Conservation (phyloP, 2,113 vertebrate species). For the Larimichthys crocea region DNA sequence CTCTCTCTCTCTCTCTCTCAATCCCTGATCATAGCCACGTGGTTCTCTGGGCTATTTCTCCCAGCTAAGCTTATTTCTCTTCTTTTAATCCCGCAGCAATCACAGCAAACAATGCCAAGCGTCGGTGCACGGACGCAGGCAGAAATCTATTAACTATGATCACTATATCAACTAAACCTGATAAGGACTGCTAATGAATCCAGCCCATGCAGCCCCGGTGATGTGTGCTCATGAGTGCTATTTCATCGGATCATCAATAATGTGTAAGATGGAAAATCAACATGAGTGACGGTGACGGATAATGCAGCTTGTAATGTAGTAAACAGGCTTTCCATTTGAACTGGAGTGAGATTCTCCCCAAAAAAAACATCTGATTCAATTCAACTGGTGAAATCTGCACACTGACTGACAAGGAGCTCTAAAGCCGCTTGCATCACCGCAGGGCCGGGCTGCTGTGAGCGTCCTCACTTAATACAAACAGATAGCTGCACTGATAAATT, state of each 20-base stretch:
- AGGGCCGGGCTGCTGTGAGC: not conserved
- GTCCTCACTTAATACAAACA: constrained; percentile 21
- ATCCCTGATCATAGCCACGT: constrained; percentile 76
- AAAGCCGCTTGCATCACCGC: constrained; percentile 24
- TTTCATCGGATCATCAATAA: constrained; percentile 72
- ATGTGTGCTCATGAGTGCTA: constrained; percentile 21
- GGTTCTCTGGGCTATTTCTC: constrained; percentile 74
- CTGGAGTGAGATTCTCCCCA: constrained; percentile 14
- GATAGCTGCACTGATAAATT: constrained; percentile 42
- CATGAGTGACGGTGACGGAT: constrained; percentile 50
- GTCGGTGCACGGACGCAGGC: constrained; percentile 40
- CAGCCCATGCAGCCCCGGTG: constrained; percentile 25
- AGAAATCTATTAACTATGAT: constrained; percentile 78
- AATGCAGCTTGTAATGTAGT: constrained; percentile 32
- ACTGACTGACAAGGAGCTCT: constrained; percentile 16
- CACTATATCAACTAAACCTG: constrained; percentile 62
- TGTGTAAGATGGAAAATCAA: constrained; percentile 54
- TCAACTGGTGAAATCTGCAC: constrained; percentile 32
- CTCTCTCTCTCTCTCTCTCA: constrained; percentile 57
- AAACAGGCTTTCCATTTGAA: constrained; percentile 35
- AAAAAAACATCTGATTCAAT: constrained; percentile 15
- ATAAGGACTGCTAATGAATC: constrained; percentile 68
- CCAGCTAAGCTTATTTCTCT: constrained; percentile 79
- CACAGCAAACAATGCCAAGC: constrained; percentile 70
- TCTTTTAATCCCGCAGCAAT: constrained; percentile 82